Evolutionary conservation across 2,797 vertebrate species (phyloP).

Genomic region (Carapus acus): DNA sequence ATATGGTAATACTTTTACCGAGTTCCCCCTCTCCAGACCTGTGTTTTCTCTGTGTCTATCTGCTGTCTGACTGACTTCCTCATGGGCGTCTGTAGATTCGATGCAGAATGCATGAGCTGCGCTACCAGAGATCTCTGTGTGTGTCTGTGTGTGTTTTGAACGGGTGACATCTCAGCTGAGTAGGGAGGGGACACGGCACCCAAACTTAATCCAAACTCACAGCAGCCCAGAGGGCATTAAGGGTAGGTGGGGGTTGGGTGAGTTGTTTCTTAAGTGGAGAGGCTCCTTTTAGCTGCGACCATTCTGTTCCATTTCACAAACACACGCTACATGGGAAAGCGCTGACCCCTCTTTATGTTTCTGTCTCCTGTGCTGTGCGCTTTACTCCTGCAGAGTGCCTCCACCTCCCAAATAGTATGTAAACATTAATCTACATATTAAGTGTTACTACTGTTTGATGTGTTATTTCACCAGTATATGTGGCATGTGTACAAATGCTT

Average conservation of each 20-base stretch:
- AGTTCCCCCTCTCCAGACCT: constrained; percentile 4
- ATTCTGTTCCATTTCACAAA: constrained; percentile 44
- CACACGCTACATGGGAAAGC: constrained; percentile 17
- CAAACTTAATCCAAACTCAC: constrained; percentile 72
- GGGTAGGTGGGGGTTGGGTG: constrained; percentile 65
- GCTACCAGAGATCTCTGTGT: constrained; percentile 14
- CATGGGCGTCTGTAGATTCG: constrained; percentile 31
- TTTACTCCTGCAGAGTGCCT: not conserved
- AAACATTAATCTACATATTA: not conserved
- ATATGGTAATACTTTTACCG: no score
- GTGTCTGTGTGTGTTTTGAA: constrained; percentile 29
- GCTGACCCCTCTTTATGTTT: no score
- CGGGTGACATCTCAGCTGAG: constrained; percentile 24
- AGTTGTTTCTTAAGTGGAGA: constrained; percentile 48
- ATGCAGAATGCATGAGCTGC: constrained; percentile 14
- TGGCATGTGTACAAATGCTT: no score
- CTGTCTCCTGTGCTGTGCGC: no score
- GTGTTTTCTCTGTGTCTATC: constrained; percentile 21
- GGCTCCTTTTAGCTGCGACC: constrained; percentile 50
- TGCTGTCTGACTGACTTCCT: constrained; percentile 13
- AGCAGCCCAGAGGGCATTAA: constrained; percentile 65
- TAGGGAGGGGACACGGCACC: constrained; percentile 57
- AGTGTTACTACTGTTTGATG: not conserved
- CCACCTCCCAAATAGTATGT: not conserved
- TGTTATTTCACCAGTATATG: no score